Conservation (phyloP, 2,888 invertebrate species). For the Miltochrista miniata region DNA sequence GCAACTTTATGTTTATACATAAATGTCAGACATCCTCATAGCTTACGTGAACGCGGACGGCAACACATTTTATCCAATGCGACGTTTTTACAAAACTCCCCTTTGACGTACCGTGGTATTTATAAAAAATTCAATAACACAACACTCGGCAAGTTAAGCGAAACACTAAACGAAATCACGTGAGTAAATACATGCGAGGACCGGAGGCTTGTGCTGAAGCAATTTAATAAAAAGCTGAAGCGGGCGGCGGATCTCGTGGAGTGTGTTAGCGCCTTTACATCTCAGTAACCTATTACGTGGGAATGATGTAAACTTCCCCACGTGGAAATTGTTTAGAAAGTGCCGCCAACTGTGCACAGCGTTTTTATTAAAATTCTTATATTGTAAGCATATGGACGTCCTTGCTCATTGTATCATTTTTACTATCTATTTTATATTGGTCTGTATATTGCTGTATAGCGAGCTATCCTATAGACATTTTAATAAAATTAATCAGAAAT, state of each 20-base stretch:
- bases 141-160: slow-evolving; percentile 14
- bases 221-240: slow-evolving; percentile 63
- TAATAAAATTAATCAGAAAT: too few species aligned
- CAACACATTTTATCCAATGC: slow-evolving; percentile 5
- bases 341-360: slow-evolving; percentile 36
- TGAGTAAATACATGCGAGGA: slow-evolving; percentile 38
- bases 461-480: too few species aligned
- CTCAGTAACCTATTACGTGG: slow-evolving; percentile 37
- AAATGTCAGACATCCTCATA: slow-evolving; percentile 3
- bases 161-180: slow-evolving; percentile 20
- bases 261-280: slow-evolving; percentile 29
- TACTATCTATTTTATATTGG: neutral
- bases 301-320: slow-evolving; percentile 42
- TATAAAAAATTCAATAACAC: slow-evolving; percentile 27
- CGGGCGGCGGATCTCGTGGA: slow-evolving; percentile 28
- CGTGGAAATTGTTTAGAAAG: slow-evolving; percentile 50
- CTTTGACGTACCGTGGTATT: slow-evolving; percentile 14
- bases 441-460: too few species aligned
- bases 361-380: slow-evolving; percentile 29
- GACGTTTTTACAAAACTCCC: slow-evolving; percentile 15
- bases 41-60: neutral
- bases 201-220: slow-evolving; percentile 40
- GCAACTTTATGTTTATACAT: neutral
- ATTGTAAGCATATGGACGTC: neutral
- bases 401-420: too few species aligned